phyloP scores from a whole-genome alignment of 2,797 vertebrate species.

The Sebastolobus alascanus region DNA sequence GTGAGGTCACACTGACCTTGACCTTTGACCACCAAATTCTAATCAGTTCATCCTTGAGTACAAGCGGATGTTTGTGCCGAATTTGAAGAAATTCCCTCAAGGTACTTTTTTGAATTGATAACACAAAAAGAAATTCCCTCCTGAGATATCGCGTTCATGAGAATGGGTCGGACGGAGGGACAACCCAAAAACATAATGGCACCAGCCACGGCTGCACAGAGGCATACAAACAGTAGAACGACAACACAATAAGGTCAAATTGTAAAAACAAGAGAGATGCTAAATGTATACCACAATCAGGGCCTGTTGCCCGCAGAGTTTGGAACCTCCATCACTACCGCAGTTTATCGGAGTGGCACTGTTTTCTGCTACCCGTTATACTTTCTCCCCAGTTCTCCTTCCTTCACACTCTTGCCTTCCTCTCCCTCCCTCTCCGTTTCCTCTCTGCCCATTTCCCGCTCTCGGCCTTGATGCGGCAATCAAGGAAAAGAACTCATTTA shows the following conservation, averaged over 20 bases:
- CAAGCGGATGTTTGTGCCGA: no score
- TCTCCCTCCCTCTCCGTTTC: slow-evolving; percentile 13
- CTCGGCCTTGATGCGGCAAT: slow-evolving; percentile 71
- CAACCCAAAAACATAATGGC: no score
- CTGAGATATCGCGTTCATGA: no score
- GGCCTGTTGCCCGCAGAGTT: not conserved
- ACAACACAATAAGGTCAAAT: not conserved
- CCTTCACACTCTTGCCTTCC: not conserved
- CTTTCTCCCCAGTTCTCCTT: slow-evolving; percentile 9
- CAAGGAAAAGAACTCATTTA: slow-evolving; percentile 76
- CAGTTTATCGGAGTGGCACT: not conserved
- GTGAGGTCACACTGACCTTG: no score
- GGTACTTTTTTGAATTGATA: no score
- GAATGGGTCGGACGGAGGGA: no score
- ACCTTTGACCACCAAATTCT: no score
- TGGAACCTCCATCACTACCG: not conserved
- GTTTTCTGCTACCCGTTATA: not conserved
- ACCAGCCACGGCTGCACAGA: no score
- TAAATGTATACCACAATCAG: not conserved
- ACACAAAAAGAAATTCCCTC: no score
- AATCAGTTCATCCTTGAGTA: no score
- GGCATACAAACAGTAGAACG: no score
- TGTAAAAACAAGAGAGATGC: not conserved
- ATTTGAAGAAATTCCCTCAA: no score
- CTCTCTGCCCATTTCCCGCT: slow-evolving; percentile 34